A percentile compares a stretch with the other conserved stretches of the same genome.
phyloP scores from a whole-genome alignment of 2,113 vertebrate species.

The Aphyosemion australe region DNA sequence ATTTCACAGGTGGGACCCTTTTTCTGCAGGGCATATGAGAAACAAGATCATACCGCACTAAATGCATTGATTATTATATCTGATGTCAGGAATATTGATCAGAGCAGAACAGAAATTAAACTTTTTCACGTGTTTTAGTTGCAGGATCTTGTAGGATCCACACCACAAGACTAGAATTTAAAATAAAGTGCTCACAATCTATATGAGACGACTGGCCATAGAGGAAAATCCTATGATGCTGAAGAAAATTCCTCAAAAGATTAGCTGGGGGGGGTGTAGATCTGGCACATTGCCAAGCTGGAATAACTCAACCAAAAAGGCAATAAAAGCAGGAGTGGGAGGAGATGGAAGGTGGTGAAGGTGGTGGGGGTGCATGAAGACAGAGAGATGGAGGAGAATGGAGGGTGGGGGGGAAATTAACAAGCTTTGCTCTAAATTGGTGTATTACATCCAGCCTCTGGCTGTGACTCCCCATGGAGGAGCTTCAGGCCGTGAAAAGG shows the following conservation, averaged over 20 bases:
- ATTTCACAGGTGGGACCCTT: no score
- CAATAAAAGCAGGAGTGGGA: constrained; percentile 37
- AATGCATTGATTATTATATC: not conserved
- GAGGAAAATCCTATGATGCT: constrained; percentile 16
- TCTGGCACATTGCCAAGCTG: constrained; percentile 46
- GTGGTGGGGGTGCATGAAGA: constrained; percentile 16
- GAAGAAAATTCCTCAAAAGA: constrained; percentile 32
- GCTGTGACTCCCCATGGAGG: constrained; percentile 67
- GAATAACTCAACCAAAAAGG: constrained; percentile 58
- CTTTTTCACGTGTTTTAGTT: no score
- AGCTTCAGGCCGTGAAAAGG: constrained; percentile 40
- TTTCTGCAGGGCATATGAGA: no score
- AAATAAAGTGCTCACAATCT: not conserved
- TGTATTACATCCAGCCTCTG: constrained; percentile 73
- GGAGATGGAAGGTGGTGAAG: not conserved
- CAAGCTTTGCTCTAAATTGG: constrained; percentile 70
- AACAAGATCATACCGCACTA: not conserved
- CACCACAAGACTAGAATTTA: no score
- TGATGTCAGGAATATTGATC: not conserved
- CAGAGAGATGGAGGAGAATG: constrained; percentile 27
- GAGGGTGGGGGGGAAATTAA: constrained; percentile 55
- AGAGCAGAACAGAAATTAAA: not conserved
- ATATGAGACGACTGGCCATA: not conserved
- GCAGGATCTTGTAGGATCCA: no score
- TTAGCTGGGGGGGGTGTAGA: constrained; percentile 12